phyloP scores from a whole-genome alignment of 2,797 vertebrate species.

The Staurois parvus region DNA sequence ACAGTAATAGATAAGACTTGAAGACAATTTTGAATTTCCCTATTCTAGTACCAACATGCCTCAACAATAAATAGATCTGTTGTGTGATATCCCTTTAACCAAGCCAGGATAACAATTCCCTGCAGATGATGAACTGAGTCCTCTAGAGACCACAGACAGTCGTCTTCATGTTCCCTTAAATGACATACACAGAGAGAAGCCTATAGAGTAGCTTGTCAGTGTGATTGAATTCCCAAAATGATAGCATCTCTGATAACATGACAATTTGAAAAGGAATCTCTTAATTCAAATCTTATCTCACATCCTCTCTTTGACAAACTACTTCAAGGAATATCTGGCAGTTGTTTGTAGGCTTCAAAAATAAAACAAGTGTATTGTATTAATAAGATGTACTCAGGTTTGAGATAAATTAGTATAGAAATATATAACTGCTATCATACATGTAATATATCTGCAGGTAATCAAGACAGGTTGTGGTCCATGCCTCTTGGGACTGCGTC shows the following conservation, averaged over 20 bases:
- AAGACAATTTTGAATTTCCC: too few relatives aligned
- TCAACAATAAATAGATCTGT: slow-evolving; percentile 4
- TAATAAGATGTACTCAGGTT: too few relatives aligned
- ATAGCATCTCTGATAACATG: slow-evolving; percentile 48
- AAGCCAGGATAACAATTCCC: slow-evolving; percentile 11
- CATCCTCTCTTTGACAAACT: slow-evolving; percentile 42
- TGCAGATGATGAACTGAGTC: background rate
- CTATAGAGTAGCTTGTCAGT: slow-evolving; percentile 20
- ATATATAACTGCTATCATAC: too few relatives aligned
- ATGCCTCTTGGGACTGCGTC: too few relatives aligned
- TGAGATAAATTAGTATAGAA: too few relatives aligned
- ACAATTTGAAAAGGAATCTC: slow-evolving; percentile 50
- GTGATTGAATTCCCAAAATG: slow-evolving; percentile 36
- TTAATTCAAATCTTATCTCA: slow-evolving; percentile 56
- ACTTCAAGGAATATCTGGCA: slow-evolving; percentile 29
- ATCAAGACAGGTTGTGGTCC: too few relatives aligned
- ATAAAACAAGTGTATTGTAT: background rate
- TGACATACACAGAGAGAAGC: slow-evolving; percentile 12
- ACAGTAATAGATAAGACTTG: too few relatives aligned
- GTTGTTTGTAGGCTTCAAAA: slow-evolving; percentile 12
- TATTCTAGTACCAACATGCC: too few relatives aligned
- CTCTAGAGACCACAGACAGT: slow-evolving; percentile 14
- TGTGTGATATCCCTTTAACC: slow-evolving; percentile 6
- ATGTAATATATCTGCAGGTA: too few relatives aligned
- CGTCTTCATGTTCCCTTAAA: slow-evolving; percentile 24